phyloP scores from a whole-genome alignment of 2,113 vertebrate species.

The Grantiella picta region DNA sequence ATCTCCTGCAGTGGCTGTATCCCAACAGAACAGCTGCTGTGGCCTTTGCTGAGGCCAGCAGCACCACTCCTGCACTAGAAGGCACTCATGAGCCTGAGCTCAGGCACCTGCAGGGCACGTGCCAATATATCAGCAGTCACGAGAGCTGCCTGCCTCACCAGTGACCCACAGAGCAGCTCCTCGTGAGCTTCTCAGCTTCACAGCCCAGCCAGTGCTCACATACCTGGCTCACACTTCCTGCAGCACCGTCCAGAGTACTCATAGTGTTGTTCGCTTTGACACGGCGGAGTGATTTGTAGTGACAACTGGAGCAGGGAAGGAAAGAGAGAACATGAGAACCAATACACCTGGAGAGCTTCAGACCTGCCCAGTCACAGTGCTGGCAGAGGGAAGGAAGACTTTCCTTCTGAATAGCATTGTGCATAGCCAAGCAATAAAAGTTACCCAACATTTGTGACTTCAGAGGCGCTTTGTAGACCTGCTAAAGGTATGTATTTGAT shows the following conservation, averaged over 20 bases:
- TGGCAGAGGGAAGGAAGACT: neutral
- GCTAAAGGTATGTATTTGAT: neutral
- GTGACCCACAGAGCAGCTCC: neutral
- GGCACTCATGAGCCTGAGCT: neutral
- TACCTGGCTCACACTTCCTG: constrained; percentile 77
- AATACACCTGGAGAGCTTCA: neutral
- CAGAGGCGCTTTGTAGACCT: neutral
- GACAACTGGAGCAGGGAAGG: constrained; percentile 53
- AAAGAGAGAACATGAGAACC: neutral
- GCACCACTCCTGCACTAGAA: neutral
- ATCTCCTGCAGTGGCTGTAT: fast-evolving
- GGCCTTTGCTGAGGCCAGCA: neutral
- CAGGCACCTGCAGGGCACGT: neutral
- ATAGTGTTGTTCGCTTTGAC: constrained; percentile 66
- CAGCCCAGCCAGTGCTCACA: neutral
- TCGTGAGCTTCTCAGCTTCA: neutral
- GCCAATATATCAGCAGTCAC: neutral
- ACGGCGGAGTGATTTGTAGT: constrained; percentile 40
- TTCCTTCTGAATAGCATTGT: neutral
- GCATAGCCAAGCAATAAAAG: neutral
- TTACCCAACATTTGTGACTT: neutral
- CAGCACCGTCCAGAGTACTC: constrained; percentile 67
- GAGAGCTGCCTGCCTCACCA: neutral
- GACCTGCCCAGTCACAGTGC: neutral
- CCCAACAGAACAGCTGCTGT: neutral